Conservation (phyloP, 2,797 vertebrate species). For the Pseudomugil tenellus region DNA sequence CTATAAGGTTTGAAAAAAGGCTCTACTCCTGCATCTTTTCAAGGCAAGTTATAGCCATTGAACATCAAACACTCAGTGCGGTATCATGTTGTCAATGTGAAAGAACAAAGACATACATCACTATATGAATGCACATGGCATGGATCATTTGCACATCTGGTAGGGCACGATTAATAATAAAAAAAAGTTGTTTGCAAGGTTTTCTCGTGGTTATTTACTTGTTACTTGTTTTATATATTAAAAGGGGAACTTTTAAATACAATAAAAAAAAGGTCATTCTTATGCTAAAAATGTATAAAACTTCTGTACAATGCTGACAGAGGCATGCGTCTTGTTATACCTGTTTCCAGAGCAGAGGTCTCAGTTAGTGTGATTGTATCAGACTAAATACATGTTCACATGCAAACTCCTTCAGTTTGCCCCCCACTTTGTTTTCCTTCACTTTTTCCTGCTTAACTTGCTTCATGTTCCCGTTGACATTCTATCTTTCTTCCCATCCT, state of each 20-base stretch:
- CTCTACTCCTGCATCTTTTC: too few species aligned
- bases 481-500: conserved; percentile 52
- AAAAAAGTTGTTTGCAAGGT: too few species aligned
- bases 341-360: conserved; percentile 51
- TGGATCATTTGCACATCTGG: too few species aligned
- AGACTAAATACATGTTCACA: conserved; percentile 43
- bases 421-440: conserved; percentile 33
- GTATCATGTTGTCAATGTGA: neutral
- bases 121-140: too few species aligned
- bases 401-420: conserved; percentile 26
- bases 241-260: conserved; percentile 22
- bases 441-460: conserved; percentile 35
- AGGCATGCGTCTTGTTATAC: neutral
- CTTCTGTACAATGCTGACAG: conserved; percentile 24
- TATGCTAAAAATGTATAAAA: conserved; percentile 16
- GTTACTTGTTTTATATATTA: neutral
- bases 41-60: neutral
- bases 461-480: conserved; percentile 41
- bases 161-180: too few species aligned
- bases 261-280: neutral
- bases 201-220: neutral
- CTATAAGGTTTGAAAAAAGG: too few species aligned
- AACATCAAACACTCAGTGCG: neutral
- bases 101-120: neutral
- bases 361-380: conserved; percentile 43